Percentiles rank a stretch among this genome's conserved stretches.
Evolutionary conservation across 2,888 invertebrate genomes (phyloP).

Genomic region (Cyrtodaria siliqua): DNA sequence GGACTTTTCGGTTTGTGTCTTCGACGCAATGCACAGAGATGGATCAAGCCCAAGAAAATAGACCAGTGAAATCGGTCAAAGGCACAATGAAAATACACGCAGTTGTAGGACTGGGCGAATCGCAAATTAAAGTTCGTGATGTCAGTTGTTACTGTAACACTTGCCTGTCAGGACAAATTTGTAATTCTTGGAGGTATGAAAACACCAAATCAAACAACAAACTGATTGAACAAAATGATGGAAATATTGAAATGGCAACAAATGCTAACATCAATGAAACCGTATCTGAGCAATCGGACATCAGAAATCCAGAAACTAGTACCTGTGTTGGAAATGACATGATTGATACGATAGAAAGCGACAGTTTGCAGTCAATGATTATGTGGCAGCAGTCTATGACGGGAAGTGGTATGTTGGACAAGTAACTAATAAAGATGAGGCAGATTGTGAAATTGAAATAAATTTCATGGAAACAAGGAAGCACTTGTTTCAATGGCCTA

Average conservation of each 20-base stretch:
- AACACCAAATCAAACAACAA: not conserved
- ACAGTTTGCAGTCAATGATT: conserved; percentile 18
- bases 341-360: not conserved
- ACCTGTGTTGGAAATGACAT: not conserved
- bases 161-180: not conserved
- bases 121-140: not conserved
- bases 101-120: conserved; percentile 12
- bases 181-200: conserved; percentile 3
- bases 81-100: conserved; percentile 34
- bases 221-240: not conserved
- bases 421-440: conserved; percentile 24
- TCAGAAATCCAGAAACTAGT: not conserved
- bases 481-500: conserved; percentile 25
- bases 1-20: conserved; percentile 13
- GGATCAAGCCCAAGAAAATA: not conserved
- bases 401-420: conserved; percentile 17
- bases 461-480: conserved; percentile 25
- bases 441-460: conserved; percentile 10
- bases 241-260: not conserved
- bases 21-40: not conserved
- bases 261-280: not conserved
- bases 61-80: not conserved
- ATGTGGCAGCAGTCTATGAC: conserved; percentile 27
- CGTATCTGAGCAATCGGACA: not conserved
- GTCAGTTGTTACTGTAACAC: conserved; percentile 14